Evolutionary conservation across 2,113 vertebrate species (phyloP), one percentile per base, ranked within the genome.

Genomic region (Eptatretus burgeri): DNA sequence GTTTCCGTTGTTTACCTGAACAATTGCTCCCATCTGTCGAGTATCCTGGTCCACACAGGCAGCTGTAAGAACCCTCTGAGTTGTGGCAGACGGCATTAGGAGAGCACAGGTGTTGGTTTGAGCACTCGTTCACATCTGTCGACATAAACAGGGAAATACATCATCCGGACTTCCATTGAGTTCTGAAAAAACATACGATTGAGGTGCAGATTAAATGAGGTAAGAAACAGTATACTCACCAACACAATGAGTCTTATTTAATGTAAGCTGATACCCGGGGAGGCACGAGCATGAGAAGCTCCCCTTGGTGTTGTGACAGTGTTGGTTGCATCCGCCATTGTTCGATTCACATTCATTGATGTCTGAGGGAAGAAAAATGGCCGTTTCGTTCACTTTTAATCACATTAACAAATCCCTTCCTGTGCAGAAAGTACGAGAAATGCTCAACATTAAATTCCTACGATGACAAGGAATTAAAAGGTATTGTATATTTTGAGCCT

Each of bases 261-360:
- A n/a, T n/a, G n/a, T 9, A 20, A 60, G 56, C 56, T n/a, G n/a
- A 20, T 60, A 60, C 10, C 56, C 56, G n/a, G 56, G 56, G 9
- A 2, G n/a, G 56, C 56, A 60, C n/a, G 56, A n/a, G 12, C 56
- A 60, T 11, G 12, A n/a, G 56, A 17, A 60, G 12, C 56, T 60
- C 56, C 56, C 56, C n/a, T 60, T 3, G 2, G 56, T 60, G 56
- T 60, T 60, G 9, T 60, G n/a, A 20, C 56, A 60, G 56, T 17
- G n/a, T 19, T 60, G 56, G 19, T n/a, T 19, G 56, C 56, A 60
- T 60, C 56, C 56, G 56, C 56, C 56, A 20, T 60, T 60, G 56
- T n/a, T 19, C 12, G 56, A 60, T 10, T 60, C 56, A 20, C 56
- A 60, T 19, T 60, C 56, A 20, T 60, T 60, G n/a, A 60, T 19